Evolutionary conservation across 2,888 invertebrate species (phyloP), one percentile per base, ranked within the genome.

Genomic region (Zelleria hepariella): DNA sequence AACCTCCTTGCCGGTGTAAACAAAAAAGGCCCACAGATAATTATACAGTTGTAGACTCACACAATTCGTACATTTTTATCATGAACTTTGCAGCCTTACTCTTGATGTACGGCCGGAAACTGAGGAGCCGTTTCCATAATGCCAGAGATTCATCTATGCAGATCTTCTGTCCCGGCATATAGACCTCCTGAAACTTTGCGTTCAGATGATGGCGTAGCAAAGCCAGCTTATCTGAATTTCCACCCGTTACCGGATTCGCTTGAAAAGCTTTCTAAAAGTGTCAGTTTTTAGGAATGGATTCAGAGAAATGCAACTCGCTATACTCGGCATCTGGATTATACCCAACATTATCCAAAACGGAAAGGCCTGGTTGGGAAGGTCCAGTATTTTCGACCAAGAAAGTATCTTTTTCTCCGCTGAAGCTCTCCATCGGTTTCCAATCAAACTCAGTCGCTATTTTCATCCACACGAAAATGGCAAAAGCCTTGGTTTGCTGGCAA

Each of bases 291-390:
- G n/a, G 25, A 60, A 10, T 10, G 53, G 48, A n/a, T 54, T 7
- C 8, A 8, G 10, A 4, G 60, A 56, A 32, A 58, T 58, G 20
- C 60, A 60, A n/a, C 18, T 10, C 2, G 18, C 2, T 5, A 60
- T 52, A 6, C 32, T 51, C 5, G 60, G 60, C 57, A 57, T 52
- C 24, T 20, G 20, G 20, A 57, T 23, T 1, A 60, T 51, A 21
- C 49, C 57, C n/a, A 57, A 21, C 60, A 60, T 57, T 51, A 60
- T 57, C 57, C 57, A 60, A 42, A 60, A 60, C 20, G 52, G 52
- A 26, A 60, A 59, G 10, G 51, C 58, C 32, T 57, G 25, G 42
- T 10, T 26, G 25, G 26, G 55, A 26, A 26, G 55, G 55, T 10
- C 55, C 55, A 25, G 55, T 25, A 5, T 27, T 15, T 8, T 25